These are phyloP conservation scores for Patella depressa DNA, from an alignment of 2,888 invertebrate species.

Conservation along the genomic window DNA sequence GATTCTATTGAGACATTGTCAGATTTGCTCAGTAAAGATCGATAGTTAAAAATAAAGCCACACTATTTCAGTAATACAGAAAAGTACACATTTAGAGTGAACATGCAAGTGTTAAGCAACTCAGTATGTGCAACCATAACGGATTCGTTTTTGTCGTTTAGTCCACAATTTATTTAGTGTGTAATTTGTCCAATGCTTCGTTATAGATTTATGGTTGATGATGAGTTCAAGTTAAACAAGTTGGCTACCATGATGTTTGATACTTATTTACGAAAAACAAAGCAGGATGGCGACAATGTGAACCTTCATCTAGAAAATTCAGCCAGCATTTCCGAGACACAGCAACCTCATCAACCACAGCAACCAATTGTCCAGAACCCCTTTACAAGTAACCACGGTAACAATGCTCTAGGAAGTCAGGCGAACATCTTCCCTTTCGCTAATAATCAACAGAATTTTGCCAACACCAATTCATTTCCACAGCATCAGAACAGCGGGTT, in stretches of 20 bases:
- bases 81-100: too few relatives aligned
- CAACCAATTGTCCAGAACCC: background rate
- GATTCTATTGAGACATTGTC: too few relatives aligned
- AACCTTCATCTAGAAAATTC: background rate
- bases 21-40: too few relatives aligned
- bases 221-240: background rate
- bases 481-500: background rate
- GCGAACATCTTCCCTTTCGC: background rate
- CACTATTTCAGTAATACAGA: too few relatives aligned
- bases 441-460: background rate
- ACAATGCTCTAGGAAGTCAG: background rate
- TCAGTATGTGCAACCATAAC: too few relatives aligned
- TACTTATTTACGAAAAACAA: background rate
- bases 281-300: background rate
- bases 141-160: too few relatives aligned
- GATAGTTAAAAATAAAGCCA: too few relatives aligned
- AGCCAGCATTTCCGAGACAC: background rate
- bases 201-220: background rate
- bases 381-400: background rate
- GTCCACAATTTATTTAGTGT: too few relatives aligned
- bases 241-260: slow-evolving; percentile 1
- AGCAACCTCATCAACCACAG: background rate
- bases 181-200: background rate
- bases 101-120: too few relatives aligned
- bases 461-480: background rate